phyloP scores from a whole-genome alignment of 2,113 vertebrate species.

The Rissa tridactyla region DNA sequence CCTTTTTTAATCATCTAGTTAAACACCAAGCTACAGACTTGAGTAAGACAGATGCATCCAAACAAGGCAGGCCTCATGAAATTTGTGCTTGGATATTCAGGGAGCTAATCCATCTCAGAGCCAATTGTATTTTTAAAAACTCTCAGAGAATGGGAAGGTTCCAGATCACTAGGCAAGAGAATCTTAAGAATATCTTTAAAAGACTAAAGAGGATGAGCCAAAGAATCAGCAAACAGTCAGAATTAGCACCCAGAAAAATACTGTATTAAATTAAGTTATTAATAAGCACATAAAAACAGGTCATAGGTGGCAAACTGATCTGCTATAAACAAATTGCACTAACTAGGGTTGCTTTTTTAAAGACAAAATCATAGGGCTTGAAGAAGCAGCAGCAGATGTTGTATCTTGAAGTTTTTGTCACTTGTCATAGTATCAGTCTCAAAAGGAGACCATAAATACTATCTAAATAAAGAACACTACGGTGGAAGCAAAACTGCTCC shows the following conservation, averaged over 20 bases:
- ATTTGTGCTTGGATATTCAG: not conserved
- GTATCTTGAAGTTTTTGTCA: not conserved
- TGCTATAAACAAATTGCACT: not conserved
- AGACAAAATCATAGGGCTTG: not conserved
- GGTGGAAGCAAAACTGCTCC: not conserved
- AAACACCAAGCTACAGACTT: not conserved
- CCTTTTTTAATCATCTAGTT: not conserved
- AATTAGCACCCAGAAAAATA: slow-evolving; percentile 1
- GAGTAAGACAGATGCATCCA: not conserved
- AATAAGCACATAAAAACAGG: not conserved
- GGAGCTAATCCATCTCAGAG: not conserved
- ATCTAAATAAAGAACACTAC: not conserved
- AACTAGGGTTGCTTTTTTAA: not conserved
- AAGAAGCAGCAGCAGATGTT: not conserved
- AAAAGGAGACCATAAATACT: not conserved
- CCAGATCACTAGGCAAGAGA: not conserved
- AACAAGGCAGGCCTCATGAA: not conserved
- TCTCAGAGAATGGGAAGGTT: not conserved
- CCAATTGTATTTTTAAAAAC: not conserved
- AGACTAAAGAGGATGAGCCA: not conserved
- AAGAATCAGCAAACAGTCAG: not conserved
- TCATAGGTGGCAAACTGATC: not conserved
- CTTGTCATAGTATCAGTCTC: not conserved
- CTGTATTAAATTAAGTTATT: not conserved
- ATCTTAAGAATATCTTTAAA: not conserved